phyloP scores from a whole-genome alignment of 2,113 vertebrate species.

The Astur gentilis region DNA sequence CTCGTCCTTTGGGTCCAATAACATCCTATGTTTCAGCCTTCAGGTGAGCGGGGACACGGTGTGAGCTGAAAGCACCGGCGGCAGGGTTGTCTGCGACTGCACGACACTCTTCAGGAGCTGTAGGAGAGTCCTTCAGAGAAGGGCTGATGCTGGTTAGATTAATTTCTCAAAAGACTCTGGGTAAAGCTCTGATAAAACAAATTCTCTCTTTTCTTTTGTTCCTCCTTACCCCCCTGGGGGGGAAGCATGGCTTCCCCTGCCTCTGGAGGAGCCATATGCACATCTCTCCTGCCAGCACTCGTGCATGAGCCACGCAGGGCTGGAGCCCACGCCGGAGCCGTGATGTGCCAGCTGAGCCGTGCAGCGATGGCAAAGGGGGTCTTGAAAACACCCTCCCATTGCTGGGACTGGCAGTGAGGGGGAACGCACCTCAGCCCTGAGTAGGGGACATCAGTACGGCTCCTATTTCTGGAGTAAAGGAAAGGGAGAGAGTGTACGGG shows the following conservation, averaged over 20 bases:
- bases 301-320: neutral
- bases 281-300: neutral
- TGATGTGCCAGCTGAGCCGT: neutral
- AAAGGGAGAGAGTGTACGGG: neutral
- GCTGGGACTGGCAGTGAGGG: neutral
- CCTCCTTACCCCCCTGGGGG: neutral
- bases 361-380: rapidly evolving
- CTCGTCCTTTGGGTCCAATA: neutral
- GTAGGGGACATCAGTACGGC: rapidly evolving
- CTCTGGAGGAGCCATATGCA: neutral
- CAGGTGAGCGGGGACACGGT: neutral
- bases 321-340: neutral
- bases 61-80: neutral
- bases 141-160: neutral
- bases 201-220: neutral
- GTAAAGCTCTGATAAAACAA: neutral
- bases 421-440: rapidly evolving
- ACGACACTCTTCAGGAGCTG: neutral
- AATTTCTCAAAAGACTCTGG: neutral
- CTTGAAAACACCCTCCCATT: neutral
- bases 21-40: neutral
- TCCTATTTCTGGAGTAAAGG: neutral
- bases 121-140: neutral
- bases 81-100: neutral
- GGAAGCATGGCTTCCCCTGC: neutral